Evolutionary conservation across 2,888 invertebrate genomes (phyloP), one percentile per base, ranked within the genome.

Genomic region (Boloria euphrosyne): DNA sequence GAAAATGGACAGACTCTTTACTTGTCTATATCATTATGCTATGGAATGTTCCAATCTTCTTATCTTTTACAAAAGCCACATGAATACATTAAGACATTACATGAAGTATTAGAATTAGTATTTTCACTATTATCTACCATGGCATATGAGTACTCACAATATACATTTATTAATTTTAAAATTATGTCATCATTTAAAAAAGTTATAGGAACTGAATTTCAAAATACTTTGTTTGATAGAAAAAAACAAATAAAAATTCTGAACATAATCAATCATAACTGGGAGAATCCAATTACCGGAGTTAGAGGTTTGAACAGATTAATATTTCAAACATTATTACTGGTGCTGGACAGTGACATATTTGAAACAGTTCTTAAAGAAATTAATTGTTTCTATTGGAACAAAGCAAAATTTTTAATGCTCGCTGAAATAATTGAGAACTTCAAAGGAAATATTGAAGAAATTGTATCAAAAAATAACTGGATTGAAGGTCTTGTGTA

Each of bases 211-310:
- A 89, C 85, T 38, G 67, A 77, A 66, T 85, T 89, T 18, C 77
- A 87, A 68, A 71, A 79, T 4, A 68, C 72, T 43, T 76, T 86
- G 55, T 84, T 83, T 47, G 78, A 73, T 64, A 73, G 73, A 62
- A 72, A 78, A n/a, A 80, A 89, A 64, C 84, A 90, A 73, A 77
- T 84, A 10, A 85, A 80, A 71, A 73, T 94, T 49, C 80, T 94
- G 6, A 83, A 86, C 70, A 81, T 94, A 68, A 86, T 93, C 7
- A 93, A 93, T 75, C 93, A 94, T 57, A 94, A 94, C 75, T 94
- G 94, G 94, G 94, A 94, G 75, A 94, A 93, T 74, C 92, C 93
- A 22, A 86, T 94, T 13, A 89, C 90, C 66, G 94, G 93, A 62
- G 86, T 94, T 10, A 87, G 93, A 73, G 93, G 93, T 74, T 82